phyloP scores from a whole-genome alignment of 2,888 invertebrate species.

The Nemoura dubitans region DNA sequence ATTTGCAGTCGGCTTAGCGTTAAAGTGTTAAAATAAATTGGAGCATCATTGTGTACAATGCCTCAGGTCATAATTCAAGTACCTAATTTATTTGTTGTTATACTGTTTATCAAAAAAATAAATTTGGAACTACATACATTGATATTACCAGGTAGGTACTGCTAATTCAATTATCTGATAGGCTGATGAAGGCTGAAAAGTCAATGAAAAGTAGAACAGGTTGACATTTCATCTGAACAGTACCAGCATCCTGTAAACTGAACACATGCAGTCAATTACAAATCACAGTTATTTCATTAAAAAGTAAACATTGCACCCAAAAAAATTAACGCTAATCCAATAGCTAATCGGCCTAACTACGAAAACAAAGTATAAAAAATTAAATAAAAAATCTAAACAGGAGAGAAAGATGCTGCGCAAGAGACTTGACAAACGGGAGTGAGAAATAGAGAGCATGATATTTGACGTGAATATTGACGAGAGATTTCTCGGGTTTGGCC shows the following conservation, averaged over 20 bases:
- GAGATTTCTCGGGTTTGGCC: neutral
- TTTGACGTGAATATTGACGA: neutral
- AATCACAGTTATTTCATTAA: neutral
- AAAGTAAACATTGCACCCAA: neutral
- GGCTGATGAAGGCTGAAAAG: neutral
- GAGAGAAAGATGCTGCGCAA: neutral
- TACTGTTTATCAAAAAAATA: neutral
- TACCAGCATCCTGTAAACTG: neutral
- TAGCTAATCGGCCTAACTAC: neutral
- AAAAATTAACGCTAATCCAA: neutral
- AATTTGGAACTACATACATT: neutral
- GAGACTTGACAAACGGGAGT: neutral
- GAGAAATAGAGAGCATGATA: neutral
- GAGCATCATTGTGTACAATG: neutral
- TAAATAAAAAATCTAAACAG: neutral
- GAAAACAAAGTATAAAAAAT: neutral
- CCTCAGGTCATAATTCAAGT: neutral
- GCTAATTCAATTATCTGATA: neutral
- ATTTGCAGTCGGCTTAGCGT: neutral
- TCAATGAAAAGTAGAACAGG: neutral
- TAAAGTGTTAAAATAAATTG: neutral
- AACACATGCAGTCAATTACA: neutral
- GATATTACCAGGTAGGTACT: too few relatives aligned
- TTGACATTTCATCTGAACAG: neutral
- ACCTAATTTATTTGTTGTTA: neutral